Conservation (phyloP, 2,113 vertebrate genomes). For the Ploceus nigricollis region DNA sequence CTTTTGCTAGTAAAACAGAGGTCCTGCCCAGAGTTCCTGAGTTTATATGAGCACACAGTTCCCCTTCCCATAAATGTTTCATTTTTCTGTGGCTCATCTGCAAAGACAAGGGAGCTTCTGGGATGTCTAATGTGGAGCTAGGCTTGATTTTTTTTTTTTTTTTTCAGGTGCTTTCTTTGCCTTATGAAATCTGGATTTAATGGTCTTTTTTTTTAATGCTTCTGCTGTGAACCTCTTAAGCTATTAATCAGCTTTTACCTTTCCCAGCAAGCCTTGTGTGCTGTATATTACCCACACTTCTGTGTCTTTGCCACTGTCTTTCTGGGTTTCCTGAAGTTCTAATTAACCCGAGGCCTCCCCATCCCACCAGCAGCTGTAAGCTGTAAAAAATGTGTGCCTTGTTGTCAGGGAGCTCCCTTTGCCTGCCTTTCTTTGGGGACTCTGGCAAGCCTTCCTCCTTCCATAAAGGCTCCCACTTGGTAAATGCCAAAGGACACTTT, state of each 20-base stretch:
- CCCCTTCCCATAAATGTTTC: not conserved
- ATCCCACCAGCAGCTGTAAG: conserved; percentile 2
- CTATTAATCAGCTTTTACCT: conserved; percentile 21
- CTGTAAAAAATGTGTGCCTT: conserved; percentile 32
- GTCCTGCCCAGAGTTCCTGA: not conserved
- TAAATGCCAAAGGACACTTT: conserved; percentile 72
- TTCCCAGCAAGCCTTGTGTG: not conserved
- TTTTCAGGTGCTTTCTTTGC: not conserved
- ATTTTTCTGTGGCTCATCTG: not conserved
- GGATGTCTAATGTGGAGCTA: not conserved
- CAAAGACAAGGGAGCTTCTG: not conserved
- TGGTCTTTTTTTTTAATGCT: not conserved
- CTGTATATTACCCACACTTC: not conserved
- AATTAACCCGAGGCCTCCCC: not conserved
- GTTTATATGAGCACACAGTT: not conserved
- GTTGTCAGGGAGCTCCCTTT: conserved; percentile 19
- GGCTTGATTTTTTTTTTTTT: not conserved
- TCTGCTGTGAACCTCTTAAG: not conserved
- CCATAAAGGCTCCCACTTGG: conserved; percentile 50
- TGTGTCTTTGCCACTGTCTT: not conserved
- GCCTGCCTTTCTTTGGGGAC: conserved; percentile 21
- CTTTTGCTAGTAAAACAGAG: not conserved
- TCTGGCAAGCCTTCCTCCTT: conserved; percentile 61
- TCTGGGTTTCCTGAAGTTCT: not conserved
- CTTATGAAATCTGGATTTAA: not conserved